Base-by-base conservation (phyloP, 2,797 vertebrate genomes). In the Betta splendens region DNA sequence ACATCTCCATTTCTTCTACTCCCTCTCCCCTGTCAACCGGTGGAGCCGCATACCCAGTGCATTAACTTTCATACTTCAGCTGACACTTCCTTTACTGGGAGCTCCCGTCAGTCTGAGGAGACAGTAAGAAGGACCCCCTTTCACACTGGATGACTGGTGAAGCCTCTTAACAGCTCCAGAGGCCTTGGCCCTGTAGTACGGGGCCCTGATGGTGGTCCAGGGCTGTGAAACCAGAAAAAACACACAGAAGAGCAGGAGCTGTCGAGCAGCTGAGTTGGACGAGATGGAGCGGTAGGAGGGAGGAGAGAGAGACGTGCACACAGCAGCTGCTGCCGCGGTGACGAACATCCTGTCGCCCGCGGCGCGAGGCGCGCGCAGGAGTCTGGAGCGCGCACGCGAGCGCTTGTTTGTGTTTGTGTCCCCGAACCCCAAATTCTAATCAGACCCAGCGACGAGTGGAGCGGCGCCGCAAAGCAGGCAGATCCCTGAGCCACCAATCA, bases 1-100 rank as follows among this genome's bases (percentile, higher is more conserved):
- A 81, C 75, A 65, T 81, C 83, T 87, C 80, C 75, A 85, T 86
- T 72, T 66, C 46, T 48, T 58, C 56, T 39, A 13, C 22, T 23
- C 8, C 29, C 47, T 39, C 17, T 11, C 38, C 15, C 35, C 17
- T 36, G 28, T 40, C 33, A 44, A 51, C 58, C 52, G 64, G 59
- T 20, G 62, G 46, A 62, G 49, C 37, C 26, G 55, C 65, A 64
- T 57, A 81, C 81, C 78, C 78, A 79, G 51, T 51, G 69, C 72
- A 71, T 84, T 76, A 81, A 72, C 66, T 61, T 66, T 68, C 69
- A 65, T 74, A 62, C 72, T 60, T 37, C 75, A 55, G 67, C 15
- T 61, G 74, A 78, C 63, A 43, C 36, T 56, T 53, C 52, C 50
- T 66, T 69, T 47, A 11, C 35, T 75, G 79, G 80, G 83, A 81